These are phyloP conservation scores for Drosophila buzzatii DNA, from an alignment of 2,888 invertebrate genomes.

Conservation along the genomic window DNA sequence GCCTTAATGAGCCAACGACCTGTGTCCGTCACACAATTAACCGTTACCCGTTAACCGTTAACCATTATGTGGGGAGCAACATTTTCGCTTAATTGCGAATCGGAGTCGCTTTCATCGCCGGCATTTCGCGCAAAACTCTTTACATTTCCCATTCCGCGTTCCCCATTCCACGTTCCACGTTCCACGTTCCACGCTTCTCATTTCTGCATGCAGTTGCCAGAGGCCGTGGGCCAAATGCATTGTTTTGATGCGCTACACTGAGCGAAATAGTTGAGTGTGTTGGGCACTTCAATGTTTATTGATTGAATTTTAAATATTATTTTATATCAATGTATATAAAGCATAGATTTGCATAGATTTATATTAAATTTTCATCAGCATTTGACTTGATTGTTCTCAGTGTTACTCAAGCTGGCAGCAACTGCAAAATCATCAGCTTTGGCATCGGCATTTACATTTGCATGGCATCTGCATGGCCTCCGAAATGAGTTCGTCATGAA, in stretches of 20 bases:
- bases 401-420: slow-evolving; percentile 12
- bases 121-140: slow-evolving; percentile 54
- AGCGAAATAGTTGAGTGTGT: slow-evolving; percentile 21
- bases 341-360: neutral
- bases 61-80: slow-evolving; percentile 45
- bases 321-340: neutral
- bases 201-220: slow-evolving; percentile 42
- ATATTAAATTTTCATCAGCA: neutral
- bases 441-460: slow-evolving; percentile 21
- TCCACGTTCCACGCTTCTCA: slow-evolving; percentile 16
- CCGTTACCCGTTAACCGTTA: slow-evolving; percentile 39
- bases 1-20: slow-evolving; percentile 43
- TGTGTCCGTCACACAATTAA: slow-evolving; percentile 37
- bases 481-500: slow-evolving; percentile 77
- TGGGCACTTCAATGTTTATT: neutral
- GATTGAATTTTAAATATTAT: neutral
- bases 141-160: slow-evolving; percentile 20
- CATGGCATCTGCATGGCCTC: slow-evolving; percentile 45
- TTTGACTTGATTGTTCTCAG: slow-evolving; percentile 5
- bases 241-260: slow-evolving; percentile 42
- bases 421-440: neutral
- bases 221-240: slow-evolving; percentile 50
- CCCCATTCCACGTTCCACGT: neutral
- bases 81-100: slow-evolving; percentile 56
- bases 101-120: slow-evolving; percentile 70